Base-by-base conservation (phyloP, 2,888 invertebrate species). In the Nipponacmea schrenckii region DNA sequence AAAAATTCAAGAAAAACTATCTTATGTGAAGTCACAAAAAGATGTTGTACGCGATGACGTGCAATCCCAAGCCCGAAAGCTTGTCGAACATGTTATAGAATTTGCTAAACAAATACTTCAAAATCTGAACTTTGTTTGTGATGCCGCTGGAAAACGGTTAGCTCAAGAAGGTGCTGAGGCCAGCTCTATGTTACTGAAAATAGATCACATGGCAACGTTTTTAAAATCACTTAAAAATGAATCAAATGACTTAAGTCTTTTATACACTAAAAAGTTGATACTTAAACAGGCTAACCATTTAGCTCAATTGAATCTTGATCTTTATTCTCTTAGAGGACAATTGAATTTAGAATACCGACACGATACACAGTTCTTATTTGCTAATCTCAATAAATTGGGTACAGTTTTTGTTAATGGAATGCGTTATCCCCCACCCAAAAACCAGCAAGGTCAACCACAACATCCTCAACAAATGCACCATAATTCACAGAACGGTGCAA, bases 191-290 rank as follows among this genome's bases (percentile, higher is more conserved):
- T 94, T 95, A 0, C 93, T 93, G 86, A 93, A 95, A 88, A 94
- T 96, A 20, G 95, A 96, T 90, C 95, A 96, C 90, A 95, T 95
- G 89, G 94, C 96, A 80, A 92, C 93, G 78, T 96, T 96, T 90
- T 95, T 95, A 71, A 92, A 93, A 84, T 92, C 92, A 81, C 95
- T 95, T 45, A 90, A 96, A 66, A 93, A 80, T 17, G 79, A 82
- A 26, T 85, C 84, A 1, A 81, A 83, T 69, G 83, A 84, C 69
- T 73, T 83, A 31, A 84, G 84, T 15, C 78, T 88, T n/a, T 76
- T 88, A 15, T 84, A 83, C 73, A 80, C 84, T 10, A 85, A 85
- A 74, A 82, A 82, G 46, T 64, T 82, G 7, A 82, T 88, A 74
- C 76, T 80, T 12, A 83, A 82, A 46, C 84, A 84, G 64, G 71